Conservation (phyloP, 2,113 vertebrate genomes). For the Nycticebus coucang region DNA sequence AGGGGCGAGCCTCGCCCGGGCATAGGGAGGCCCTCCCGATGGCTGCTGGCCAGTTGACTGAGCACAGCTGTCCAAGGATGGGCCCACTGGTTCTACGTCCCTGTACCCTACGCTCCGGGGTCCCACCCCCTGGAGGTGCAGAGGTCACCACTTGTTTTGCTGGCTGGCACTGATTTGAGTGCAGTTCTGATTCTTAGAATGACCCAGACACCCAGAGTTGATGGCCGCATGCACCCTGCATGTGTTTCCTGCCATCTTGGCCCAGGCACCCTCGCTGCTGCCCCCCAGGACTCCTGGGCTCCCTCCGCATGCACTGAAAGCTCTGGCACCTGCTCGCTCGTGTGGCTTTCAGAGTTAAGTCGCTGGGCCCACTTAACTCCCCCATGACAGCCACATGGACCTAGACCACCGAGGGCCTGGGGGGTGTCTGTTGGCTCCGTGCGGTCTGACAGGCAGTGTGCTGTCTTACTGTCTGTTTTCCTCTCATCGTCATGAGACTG, state of each 20-base stretch:
- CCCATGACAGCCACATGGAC: background rate
- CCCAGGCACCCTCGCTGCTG: background rate
- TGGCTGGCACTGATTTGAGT: background rate
- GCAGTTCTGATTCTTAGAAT: too few species aligned
- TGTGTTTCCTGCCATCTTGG: rapidly evolving
- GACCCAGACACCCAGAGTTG: background rate
- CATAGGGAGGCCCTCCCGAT: background rate
- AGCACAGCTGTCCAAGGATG: background rate
- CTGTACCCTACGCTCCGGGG: rapidly evolving
- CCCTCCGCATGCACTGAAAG: background rate
- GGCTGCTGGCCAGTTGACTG: background rate
- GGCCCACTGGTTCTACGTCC: background rate
- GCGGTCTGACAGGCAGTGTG: too few species aligned
- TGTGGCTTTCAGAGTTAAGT: background rate
- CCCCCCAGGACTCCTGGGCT: background rate
- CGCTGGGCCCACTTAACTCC: background rate
- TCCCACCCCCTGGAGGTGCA: background rate
- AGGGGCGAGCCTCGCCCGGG: background rate
- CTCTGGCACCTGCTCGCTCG: rapidly evolving
- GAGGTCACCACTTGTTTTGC: background rate
- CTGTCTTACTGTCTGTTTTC: rapidly evolving
- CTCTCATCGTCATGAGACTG: background rate
- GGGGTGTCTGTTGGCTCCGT: too few species aligned
- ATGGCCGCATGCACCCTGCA: background rate
- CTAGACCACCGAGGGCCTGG: rapidly evolving